A percentile compares a stretch with the other conserved stretches of the same genome.
phyloP scores from a whole-genome alignment of 1,140 invertebrate genomes.

The Pogonomyrmex californicus region DNA sequence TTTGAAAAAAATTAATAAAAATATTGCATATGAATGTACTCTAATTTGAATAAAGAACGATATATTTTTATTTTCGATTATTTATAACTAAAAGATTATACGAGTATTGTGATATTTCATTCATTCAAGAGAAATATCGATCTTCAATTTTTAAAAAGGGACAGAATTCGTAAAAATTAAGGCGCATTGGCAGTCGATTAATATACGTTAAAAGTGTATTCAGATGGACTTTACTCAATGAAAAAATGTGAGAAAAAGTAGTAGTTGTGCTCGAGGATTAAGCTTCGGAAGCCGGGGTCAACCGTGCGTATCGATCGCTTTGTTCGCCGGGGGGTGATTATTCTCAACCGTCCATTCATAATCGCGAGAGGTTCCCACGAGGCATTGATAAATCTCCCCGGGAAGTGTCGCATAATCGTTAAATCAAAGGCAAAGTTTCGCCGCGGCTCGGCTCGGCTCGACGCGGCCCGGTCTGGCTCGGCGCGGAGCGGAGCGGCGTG shows the following conservation, averaged over 20 bases:
- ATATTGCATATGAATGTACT: not conserved
- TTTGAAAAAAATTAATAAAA: not conserved
- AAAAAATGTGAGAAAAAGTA: constrained; percentile 34
- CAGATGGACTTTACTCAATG: constrained; percentile 7
- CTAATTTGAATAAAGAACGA: not conserved
- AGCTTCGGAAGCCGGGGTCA: constrained; percentile 46
- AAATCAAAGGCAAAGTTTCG: constrained; percentile 61
- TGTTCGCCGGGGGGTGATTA: constrained; percentile 56
- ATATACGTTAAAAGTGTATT: not conserved
- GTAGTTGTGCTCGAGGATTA: constrained; percentile 36
- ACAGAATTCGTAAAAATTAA: constrained; percentile 2
- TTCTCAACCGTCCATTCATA: constrained; percentile 62
- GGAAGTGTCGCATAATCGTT: constrained; percentile 62
- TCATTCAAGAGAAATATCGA: not conserved
- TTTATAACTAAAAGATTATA: not conserved
- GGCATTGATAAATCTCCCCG: constrained; percentile 53
- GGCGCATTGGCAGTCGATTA: not conserved
- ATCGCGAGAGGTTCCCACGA: constrained; percentile 45
- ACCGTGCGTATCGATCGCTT: constrained; percentile 60
- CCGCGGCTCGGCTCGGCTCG: constrained; percentile 34
- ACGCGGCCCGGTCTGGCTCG: not conserved
- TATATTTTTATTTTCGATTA: not conserved
- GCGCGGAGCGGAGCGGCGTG: not conserved
- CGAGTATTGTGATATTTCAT: not conserved
- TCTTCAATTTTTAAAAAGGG: not conserved